A percentile compares a stretch with the other conserved stretches of the same genome.
These are phyloP conservation scores for Hystrix cristata DNA, from an alignment of 2,113 vertebrate genomes.

Conservation along the genomic window DNA sequence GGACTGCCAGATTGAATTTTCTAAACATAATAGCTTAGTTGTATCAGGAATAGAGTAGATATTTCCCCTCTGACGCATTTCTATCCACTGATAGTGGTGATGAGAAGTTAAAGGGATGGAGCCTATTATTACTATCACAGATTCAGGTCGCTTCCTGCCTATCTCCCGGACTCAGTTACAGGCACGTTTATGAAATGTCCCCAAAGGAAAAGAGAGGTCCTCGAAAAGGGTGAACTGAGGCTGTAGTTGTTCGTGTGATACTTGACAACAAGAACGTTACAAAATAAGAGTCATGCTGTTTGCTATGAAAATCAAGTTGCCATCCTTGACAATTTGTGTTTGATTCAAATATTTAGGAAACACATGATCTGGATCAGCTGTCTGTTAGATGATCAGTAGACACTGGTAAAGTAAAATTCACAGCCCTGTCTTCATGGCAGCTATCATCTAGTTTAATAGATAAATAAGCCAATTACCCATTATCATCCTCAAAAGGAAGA, in stretches of 20 bases:
- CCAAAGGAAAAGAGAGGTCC: neutral
- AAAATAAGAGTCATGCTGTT: neutral
- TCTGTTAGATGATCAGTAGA: neutral
- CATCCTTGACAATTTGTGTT: neutral
- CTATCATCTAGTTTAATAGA: neutral
- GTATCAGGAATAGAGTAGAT: slow-evolving; percentile 41
- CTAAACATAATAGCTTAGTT: slow-evolving; percentile 72
- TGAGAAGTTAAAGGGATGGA: slow-evolving; percentile 52
- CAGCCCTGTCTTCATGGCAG: neutral
- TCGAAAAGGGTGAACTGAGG: neutral
- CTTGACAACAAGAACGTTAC: neutral
- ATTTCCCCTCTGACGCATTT: slow-evolving; percentile 67
- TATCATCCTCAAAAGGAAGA: neutral
- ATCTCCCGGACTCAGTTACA: neutral
- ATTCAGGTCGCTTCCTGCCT: slow-evolving; percentile 40
- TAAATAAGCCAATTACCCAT: neutral
- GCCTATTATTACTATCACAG: slow-evolving; percentile 59
- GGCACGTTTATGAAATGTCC: slow-evolving; percentile 29
- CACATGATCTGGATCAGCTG: neutral
- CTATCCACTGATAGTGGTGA: slow-evolving; percentile 53
- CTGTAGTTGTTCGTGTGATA: slow-evolving; percentile 7
- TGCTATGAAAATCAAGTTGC: neutral
- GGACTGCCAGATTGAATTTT: slow-evolving; percentile 65
- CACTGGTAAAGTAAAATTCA: neutral
- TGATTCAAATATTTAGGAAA: neutral